A percentile compares a stretch with the other conserved stretches of the same genome.
These are phyloP conservation scores for Galeopsomyia nigrocyanea DNA, from an alignment of 2,888 invertebrate genomes.

Conservation along the genomic window DNA sequence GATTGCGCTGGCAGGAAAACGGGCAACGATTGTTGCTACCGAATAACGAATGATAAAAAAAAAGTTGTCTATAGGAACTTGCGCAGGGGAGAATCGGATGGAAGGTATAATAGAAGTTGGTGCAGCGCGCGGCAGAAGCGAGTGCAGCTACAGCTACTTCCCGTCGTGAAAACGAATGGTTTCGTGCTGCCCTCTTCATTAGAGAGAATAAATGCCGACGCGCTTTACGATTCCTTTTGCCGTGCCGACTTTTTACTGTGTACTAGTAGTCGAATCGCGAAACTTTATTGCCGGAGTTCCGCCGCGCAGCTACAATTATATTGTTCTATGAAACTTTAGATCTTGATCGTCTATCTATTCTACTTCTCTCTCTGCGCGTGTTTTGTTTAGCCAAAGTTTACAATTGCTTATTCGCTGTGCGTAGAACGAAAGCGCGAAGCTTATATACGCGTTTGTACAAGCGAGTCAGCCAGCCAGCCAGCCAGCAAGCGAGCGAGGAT, in stretches of 20 bases:
- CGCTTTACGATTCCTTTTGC: slow-evolving; percentile 37
- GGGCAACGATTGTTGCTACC: slow-evolving; percentile 9
- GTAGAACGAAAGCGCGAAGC: too few species aligned
- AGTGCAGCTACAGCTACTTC: slow-evolving; percentile 45
- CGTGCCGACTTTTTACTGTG: not conserved
- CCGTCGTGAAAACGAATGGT: slow-evolving; percentile 52
- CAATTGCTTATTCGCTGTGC: too few species aligned
- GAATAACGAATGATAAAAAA: slow-evolving; percentile 64
- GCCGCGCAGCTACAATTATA: not conserved
- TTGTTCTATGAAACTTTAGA: not conserved
- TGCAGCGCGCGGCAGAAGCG: slow-evolving; percentile 30
- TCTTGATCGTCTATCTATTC: too few species aligned
- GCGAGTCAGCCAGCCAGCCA: too few species aligned
- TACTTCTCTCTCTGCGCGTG: too few species aligned
- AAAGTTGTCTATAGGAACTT: slow-evolving; percentile 25
- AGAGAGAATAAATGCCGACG: slow-evolving; percentile 17
- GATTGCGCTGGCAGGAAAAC: too few species aligned
- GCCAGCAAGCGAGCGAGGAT: slow-evolving; percentile 24
- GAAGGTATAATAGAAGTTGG: not conserved
- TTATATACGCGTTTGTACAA: too few species aligned
- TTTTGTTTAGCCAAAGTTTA: too few species aligned
- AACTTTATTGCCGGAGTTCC: too few species aligned
- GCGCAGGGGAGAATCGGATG: not conserved
- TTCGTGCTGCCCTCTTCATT: slow-evolving; percentile 48
- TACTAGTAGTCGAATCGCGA: too few species aligned